These are phyloP conservation scores for Poeciliopsis retropinna DNA, from an alignment of 2,113 vertebrate genomes.

Conservation along the genomic window DNA sequence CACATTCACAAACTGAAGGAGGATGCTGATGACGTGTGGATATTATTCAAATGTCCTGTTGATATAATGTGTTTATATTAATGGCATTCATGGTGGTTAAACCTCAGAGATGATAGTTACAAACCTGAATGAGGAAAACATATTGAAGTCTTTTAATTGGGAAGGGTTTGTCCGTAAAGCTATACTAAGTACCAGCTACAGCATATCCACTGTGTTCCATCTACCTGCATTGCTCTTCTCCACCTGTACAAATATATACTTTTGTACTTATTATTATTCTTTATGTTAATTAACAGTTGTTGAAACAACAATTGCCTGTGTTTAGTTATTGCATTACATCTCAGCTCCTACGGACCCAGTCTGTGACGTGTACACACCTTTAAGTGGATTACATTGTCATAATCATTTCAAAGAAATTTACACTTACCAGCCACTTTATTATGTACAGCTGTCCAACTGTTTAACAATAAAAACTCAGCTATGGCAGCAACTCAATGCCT, in stretches of 20 bases:
- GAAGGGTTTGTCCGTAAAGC: too few relatives aligned
- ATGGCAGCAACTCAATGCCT: too few relatives aligned
- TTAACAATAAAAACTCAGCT: too few relatives aligned
- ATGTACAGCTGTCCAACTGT: too few relatives aligned
- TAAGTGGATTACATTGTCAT: neutral
- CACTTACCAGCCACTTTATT: too few relatives aligned
- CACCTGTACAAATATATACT: neutral
- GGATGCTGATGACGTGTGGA: slow-evolving; percentile 16
- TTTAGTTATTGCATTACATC: neutral
- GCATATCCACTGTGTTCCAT: too few relatives aligned
- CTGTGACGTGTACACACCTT: neutral
- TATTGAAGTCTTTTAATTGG: too few relatives aligned
- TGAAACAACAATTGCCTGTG: neutral
- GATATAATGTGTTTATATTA: slow-evolving; percentile 30
- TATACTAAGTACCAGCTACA: too few relatives aligned
- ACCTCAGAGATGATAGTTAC: slow-evolving; percentile 2
- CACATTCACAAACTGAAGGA: slow-evolving; percentile 22
- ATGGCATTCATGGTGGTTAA: slow-evolving; percentile 2
- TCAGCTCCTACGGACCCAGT: neutral
- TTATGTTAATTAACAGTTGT: too few relatives aligned
- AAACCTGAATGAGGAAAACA: slow-evolving; percentile 39
- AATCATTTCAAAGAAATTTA: too few relatives aligned
- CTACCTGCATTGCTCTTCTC: too few relatives aligned
- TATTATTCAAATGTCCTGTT: slow-evolving; percentile 28
- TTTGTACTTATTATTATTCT: neutral